Conservation (phyloP, 2,888 invertebrate species). For the Sminthurinus aureus region DNA sequence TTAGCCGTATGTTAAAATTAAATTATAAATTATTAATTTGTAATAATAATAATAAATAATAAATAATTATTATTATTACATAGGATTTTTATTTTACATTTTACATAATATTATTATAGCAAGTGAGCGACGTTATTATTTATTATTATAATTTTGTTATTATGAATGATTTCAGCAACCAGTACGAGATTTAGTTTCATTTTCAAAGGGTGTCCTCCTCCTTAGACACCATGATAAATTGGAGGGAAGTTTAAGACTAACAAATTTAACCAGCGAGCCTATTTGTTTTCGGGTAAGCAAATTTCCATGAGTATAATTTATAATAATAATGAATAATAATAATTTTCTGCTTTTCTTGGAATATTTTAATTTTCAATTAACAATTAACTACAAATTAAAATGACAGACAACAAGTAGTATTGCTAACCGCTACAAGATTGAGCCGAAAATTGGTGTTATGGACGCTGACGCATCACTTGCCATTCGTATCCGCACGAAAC, state of each 20-base stretch:
- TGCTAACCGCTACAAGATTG: background rate
- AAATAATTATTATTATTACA: too few relatives aligned
- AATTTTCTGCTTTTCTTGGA: background rate
- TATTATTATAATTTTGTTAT: too few relatives aligned
- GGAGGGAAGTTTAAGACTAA: background rate
- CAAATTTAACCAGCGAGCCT: background rate
- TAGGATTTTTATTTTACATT: too few relatives aligned
- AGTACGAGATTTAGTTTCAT: background rate
- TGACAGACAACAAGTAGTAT: background rate
- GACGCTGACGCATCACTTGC: background rate
- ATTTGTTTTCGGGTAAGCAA: background rate
- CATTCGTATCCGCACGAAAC: background rate
- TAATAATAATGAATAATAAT: too few relatives aligned
- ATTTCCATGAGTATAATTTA: background rate
- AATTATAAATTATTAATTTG: too few relatives aligned
- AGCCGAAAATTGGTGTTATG: background rate
- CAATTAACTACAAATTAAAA: too few relatives aligned
- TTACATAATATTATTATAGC: too few relatives aligned
- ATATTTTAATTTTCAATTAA: background rate
- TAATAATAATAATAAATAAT: too few relatives aligned
- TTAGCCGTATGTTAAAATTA: too few relatives aligned
- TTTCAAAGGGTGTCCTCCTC: background rate
- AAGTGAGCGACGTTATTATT: too few relatives aligned
- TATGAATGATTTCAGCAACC: background rate
- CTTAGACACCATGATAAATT: background rate